A percentile compares a stretch with the other conserved stretches of the same genome.
Conservation (phyloP, 23 tunicate genomes). For the Halocynthia roretzi region DNA sequence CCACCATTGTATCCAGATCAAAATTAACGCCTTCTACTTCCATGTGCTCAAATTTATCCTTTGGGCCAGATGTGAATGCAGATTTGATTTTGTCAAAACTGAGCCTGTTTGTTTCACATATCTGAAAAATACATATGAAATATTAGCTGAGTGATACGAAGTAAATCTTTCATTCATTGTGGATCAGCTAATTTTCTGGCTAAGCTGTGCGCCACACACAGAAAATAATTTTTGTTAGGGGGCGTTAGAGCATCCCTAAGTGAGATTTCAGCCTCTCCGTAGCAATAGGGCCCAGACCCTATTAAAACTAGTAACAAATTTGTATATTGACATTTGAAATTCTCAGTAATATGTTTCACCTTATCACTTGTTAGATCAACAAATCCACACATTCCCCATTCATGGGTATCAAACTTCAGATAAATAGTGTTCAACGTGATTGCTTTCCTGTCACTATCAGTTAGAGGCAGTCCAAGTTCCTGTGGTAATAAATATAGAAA, state of each 20-base stretch:
- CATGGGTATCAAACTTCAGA: slow-evolving; percentile 76
- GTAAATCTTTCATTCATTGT: no score
- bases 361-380: slow-evolving; percentile 58
- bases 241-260: no score
- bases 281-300: no score
- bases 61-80: slow-evolving; percentile 72
- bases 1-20: slow-evolving; percentile 53
- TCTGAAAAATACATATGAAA: slow-evolving; percentile 14
- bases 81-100: slow-evolving; percentile 42
- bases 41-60: slow-evolving; percentile 60
- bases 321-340: no score
- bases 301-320: no score
- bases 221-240: no score
- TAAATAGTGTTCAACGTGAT: slow-evolving; percentile 65
- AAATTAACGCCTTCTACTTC: slow-evolving; percentile 57
- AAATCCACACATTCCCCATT: slow-evolving; percentile 91
- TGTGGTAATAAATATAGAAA: neutral
- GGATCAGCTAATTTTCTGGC: no score
- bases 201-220: no score
- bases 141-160: no score
- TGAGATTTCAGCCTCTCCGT: no score
- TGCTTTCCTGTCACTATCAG: slow-evolving; percentile 27
- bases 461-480: slow-evolving; percentile 63
- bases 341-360: slow-evolving; percentile 1
- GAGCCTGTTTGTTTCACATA: slow-evolving; percentile 32